These are phyloP conservation scores for Eclectus roratus DNA, from an alignment of 2,113 vertebrate genomes.

Conservation along the genomic window DNA sequence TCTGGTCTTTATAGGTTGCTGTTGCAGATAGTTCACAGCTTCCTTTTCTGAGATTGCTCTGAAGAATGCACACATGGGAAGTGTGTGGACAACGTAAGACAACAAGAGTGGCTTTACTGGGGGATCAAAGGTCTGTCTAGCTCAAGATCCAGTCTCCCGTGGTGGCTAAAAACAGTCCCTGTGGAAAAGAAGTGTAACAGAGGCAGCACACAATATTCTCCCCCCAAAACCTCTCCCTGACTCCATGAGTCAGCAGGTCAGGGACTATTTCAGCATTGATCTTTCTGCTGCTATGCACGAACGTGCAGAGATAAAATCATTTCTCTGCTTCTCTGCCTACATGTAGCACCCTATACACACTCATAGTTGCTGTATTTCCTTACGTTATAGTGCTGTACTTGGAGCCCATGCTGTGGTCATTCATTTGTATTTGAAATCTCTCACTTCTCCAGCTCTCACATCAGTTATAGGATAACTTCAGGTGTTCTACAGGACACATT, in stretches of 20 bases:
- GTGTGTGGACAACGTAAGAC: background rate
- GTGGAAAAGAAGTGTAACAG: background rate
- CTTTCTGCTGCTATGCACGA: background rate
- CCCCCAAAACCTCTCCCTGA: background rate
- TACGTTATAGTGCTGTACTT: background rate
- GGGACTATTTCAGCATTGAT: background rate
- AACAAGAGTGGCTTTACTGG: background rate
- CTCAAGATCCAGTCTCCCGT: background rate
- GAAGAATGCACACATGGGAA: background rate
- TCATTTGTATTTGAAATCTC: background rate
- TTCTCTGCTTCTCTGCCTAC: background rate
- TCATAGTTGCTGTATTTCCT: background rate
- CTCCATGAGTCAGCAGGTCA: accelerated
- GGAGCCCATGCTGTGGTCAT: background rate
- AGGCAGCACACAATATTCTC: background rate
- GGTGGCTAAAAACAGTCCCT: background rate
- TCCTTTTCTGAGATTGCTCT: background rate
- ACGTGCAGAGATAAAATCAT: background rate
- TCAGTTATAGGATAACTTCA: background rate
- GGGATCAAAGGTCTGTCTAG: background rate
- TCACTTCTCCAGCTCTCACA: background rate
- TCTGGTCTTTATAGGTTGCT: background rate
- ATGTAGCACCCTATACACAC: too few species aligned
- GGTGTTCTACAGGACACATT: background rate
- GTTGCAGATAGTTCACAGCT: background rate